Evolutionary conservation across 2,888 invertebrate species (phyloP).

Genomic region (Troides oblongomaculatus): DNA sequence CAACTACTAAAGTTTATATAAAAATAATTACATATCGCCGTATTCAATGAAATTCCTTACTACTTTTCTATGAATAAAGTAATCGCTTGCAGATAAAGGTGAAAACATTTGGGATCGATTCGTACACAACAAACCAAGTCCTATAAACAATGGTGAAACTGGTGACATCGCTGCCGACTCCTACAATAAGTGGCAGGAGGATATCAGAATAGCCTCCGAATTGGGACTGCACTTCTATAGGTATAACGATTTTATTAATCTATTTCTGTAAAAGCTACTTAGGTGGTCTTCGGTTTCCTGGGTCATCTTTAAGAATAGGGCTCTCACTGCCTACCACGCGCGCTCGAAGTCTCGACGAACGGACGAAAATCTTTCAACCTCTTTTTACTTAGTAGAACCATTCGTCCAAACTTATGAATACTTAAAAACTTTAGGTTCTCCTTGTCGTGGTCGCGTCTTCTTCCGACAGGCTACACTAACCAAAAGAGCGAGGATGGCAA

Average conservation of each 20-base stretch:
- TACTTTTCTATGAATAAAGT: not conserved
- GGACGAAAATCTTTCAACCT: not conserved
- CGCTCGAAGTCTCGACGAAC: not conserved
- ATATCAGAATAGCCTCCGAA: constrained; percentile 26
- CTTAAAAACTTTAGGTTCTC: constrained; percentile 69
- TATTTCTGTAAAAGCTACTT: not conserved
- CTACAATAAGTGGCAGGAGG: constrained; percentile 32
- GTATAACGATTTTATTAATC: constrained; percentile 2
- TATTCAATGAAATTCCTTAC: not conserved
- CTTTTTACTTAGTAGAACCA: not conserved
- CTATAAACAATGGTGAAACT: constrained; percentile 13
- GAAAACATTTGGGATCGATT: constrained; percentile 31
- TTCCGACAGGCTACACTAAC: constrained; percentile 81
- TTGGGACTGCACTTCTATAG: constrained; percentile 32
- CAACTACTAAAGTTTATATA: not conserved
- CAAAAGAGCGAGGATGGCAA: constrained; percentile 82
- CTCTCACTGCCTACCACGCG: not conserved
- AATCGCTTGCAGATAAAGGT: constrained; percentile 31
- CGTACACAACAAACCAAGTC: constrained; percentile 19
- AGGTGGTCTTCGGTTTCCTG: not conserved
- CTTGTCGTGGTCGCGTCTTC: constrained; percentile 83
- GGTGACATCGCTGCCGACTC: constrained; percentile 32
- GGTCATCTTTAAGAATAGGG: not conserved
- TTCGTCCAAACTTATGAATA: not conserved
- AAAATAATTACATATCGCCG: no score